phyloP scores from a whole-genome alignment of 2,888 invertebrate genomes.

The Drosophila nigricruria region DNA sequence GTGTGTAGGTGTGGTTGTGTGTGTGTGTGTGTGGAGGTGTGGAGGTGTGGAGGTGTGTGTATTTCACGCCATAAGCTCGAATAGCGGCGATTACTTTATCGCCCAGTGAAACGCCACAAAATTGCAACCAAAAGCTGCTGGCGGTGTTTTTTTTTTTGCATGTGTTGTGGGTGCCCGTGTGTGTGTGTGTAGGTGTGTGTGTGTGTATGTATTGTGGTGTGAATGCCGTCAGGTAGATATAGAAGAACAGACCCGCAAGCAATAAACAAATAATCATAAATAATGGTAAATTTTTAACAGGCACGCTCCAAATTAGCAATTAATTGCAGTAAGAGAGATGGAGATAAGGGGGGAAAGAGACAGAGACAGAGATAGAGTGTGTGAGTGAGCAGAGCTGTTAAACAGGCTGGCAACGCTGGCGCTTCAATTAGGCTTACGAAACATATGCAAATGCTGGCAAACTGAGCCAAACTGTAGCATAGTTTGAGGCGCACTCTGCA shows the following conservation, averaged over 20 bases:
- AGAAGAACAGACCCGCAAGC: conserved; percentile 52
- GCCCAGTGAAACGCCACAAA: conserved; percentile 75
- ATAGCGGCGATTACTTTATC: conserved; percentile 80
- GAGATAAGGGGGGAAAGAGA: neutral
- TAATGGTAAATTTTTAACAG: conserved; percentile 77
- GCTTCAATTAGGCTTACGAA: conserved; percentile 73
- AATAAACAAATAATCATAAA: conserved; percentile 80
- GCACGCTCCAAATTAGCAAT: conserved; percentile 73
- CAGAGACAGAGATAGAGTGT: neutral
- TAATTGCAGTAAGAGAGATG: conserved; percentile 45
- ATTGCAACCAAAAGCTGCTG: conserved; percentile 80
- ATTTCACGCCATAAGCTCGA: conserved; percentile 68
- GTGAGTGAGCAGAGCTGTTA: neutral
- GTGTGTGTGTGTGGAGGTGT: conserved; percentile 1
- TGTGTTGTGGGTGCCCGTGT: conserved; percentile 17
- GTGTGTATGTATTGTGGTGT: conserved; percentile 27
- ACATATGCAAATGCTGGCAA: conserved; percentile 65
- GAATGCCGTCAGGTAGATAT: conserved; percentile 67
- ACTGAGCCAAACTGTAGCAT: conserved; percentile 57
- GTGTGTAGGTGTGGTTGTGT: no score
- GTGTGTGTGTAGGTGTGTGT: conserved; percentile 6
- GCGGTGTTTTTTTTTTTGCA: conserved; percentile 39
- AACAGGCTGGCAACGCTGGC: conserved; percentile 14
- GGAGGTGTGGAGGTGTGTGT: conserved; percentile 25
- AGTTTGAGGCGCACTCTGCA: conserved; percentile 39